Conservation (phyloP, 2,113 vertebrate genomes). For the Peucedramus taeniatus region DNA sequence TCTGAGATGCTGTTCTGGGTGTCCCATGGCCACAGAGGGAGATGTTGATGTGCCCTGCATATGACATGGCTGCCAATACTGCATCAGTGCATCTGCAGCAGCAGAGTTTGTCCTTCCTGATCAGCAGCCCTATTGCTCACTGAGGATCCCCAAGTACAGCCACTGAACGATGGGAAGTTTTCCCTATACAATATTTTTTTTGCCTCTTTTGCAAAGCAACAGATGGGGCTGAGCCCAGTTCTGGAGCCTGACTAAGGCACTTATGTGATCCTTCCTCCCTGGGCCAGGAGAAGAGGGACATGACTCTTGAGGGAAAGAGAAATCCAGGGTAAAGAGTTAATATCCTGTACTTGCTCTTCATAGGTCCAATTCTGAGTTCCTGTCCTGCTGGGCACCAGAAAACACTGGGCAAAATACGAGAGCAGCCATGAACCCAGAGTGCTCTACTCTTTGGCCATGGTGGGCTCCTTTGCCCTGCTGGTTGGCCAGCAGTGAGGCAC, state of each 20-base stretch:
- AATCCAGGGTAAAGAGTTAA: not conserved
- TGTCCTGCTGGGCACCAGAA: not conserved
- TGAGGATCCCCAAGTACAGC: not conserved
- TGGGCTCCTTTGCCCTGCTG: accelerated
- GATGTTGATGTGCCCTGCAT: accelerated
- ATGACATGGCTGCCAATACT: not conserved
- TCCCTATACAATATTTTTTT: not conserved
- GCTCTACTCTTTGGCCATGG: accelerated
- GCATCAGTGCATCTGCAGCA: not conserved
- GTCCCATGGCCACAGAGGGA: not conserved
- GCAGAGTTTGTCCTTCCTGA: not conserved
- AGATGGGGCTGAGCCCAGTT: accelerated
- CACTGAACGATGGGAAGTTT: not conserved
- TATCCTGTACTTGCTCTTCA: not conserved
- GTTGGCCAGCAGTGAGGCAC: not conserved
- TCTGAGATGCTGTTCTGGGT: not conserved
- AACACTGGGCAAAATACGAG: not conserved
- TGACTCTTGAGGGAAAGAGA: not conserved
- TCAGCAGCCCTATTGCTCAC: not conserved
- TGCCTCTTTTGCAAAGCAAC: not conserved
- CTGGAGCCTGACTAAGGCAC: not conserved
- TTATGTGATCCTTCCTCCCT: not conserved
- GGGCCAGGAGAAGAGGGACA: not conserved
- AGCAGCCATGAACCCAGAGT: accelerated
- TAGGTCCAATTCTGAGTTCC: not conserved